Evolutionary conservation across 30 jellyfish, hydroid and myxozoan genomes (phyloP).

Genomic region (Chrysaora quinquecirrha): DNA sequence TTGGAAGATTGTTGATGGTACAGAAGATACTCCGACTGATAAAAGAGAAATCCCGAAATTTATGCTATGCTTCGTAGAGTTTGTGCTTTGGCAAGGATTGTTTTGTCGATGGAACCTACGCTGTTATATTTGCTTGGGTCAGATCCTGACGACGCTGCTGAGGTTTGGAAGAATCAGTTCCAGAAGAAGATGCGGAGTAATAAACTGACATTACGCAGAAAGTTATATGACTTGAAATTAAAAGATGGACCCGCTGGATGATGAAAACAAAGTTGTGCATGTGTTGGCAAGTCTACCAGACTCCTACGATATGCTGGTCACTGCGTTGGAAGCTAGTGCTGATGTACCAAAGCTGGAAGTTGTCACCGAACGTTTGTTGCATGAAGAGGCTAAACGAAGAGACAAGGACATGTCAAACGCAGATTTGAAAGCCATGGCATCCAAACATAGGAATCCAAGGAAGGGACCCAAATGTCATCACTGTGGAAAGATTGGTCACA

Average conservation of each 20-base stretch:
- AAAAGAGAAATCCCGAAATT: too few relatives aligned
- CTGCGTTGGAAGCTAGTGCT: constrained; percentile 69
- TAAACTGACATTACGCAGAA: constrained; percentile 43
- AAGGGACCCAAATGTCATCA: constrained; percentile 45
- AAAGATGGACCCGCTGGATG: constrained; percentile 63
- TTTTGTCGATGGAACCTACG: constrained; percentile 14
- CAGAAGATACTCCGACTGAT: too few relatives aligned
- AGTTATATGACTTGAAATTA: constrained; percentile 24
- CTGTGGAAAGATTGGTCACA: constrained; percentile 69
- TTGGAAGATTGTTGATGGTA: constrained; percentile 54
- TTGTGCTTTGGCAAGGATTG: constrained; percentile 4
- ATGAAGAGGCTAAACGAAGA: constrained; percentile 49
- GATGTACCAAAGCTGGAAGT: constrained; percentile 64
- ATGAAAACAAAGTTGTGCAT: constrained; percentile 60
- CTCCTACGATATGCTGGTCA: constrained; percentile 44
- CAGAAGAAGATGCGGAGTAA: constrained; percentile 60
- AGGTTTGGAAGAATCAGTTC: constrained; percentile 64
- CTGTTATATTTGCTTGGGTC: constrained; percentile 65
- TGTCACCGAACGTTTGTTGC: constrained; percentile 59
- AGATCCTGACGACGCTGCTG: constrained; percentile 76
- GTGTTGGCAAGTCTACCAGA: constrained; percentile 73
- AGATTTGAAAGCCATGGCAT: neutral
- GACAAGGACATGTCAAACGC: neutral
- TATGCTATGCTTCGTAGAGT: neutral
- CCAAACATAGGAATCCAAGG: neutral